Percentiles rank a stretch among this genome's conserved stretches.
These are phyloP conservation scores for Anarsia innoxiella DNA, from an alignment of 2,888 invertebrate species.

Conservation along the genomic window DNA sequence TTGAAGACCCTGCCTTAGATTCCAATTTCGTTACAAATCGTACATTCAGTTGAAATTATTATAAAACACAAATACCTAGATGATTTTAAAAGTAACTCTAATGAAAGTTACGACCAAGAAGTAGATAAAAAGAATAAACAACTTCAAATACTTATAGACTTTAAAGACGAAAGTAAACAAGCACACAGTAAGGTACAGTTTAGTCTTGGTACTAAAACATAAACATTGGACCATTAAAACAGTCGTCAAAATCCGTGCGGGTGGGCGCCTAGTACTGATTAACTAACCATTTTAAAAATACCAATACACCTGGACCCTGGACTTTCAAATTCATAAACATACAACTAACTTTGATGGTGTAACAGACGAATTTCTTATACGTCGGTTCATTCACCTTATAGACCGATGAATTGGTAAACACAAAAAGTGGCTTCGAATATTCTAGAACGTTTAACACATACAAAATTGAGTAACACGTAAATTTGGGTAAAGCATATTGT, in stretches of 20 bases:
- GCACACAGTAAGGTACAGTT: slow-evolving; percentile 24
- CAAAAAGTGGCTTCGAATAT: slow-evolving; percentile 21
- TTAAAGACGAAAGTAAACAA: slow-evolving; percentile 11
- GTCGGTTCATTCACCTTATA: slow-evolving; percentile 45
- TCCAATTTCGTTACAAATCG: too few relatives aligned
- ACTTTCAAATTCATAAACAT: slow-evolving; percentile 21
- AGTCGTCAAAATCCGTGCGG: slow-evolving; percentile 34
- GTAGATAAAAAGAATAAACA: too few relatives aligned
- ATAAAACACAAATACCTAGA: too few relatives aligned
- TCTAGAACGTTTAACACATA: slow-evolving; percentile 20
- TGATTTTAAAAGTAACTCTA: too few relatives aligned
- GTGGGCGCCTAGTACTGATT: slow-evolving; percentile 32
- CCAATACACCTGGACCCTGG: slow-evolving; percentile 19
- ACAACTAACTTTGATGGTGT: slow-evolving; percentile 31
- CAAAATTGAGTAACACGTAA: slow-evolving; percentile 5
- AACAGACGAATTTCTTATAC: slow-evolving; percentile 36
- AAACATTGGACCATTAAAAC: slow-evolving; percentile 34
- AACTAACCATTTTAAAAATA: slow-evolving; percentile 29
- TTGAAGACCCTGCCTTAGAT: too few relatives aligned
- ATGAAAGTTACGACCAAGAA: too few relatives aligned
- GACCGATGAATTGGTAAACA: slow-evolving; percentile 28
- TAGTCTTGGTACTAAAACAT: slow-evolving; percentile 25
- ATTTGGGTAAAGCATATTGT: slow-evolving; percentile 7
- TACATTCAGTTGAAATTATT: too few relatives aligned
- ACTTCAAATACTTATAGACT: not conserved